A percentile compares a stretch with the other conserved stretches of the same genome.
phyloP scores from a whole-genome alignment of 2,113 vertebrate genomes.

The Pavo muticus region DNA sequence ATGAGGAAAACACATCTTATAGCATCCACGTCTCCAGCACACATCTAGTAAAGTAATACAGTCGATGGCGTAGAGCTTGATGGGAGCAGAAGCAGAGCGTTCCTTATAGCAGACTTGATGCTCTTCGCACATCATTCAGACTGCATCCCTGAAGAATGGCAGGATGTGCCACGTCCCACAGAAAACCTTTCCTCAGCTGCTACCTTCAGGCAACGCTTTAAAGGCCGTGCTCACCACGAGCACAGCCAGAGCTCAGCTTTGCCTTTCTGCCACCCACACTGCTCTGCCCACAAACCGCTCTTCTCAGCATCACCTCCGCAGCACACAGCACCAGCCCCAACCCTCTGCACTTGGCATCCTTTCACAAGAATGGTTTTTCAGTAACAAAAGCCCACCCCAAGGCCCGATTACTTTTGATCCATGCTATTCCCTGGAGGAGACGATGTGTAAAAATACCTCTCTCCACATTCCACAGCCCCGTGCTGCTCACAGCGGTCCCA shows the following conservation, averaged over 20 bases:
- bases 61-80: not conserved
- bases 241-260: not conserved
- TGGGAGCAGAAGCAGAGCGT: not conserved
- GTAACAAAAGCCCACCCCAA: not conserved
- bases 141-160: not conserved
- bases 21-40: not conserved
- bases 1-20: not conserved
- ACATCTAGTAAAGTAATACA: rapidly evolving
- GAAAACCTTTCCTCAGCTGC: not conserved
- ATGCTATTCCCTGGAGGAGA: not conserved
- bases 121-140: not conserved
- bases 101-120: not conserved
- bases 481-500: rapidly evolving
- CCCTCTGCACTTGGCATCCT: not conserved
- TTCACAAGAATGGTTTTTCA: not conserved
- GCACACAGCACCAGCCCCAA: not conserved
- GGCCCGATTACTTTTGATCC: not conserved
- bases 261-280: not conserved
- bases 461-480: not conserved
- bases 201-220: not conserved
- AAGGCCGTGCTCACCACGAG: no score
- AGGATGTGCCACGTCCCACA: not conserved
- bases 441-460: not conserved
- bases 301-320: not conserved
- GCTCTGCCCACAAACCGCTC: not conserved